Conservation (phyloP, 2,113 vertebrate genomes). For the Clupea harengus region DNA sequence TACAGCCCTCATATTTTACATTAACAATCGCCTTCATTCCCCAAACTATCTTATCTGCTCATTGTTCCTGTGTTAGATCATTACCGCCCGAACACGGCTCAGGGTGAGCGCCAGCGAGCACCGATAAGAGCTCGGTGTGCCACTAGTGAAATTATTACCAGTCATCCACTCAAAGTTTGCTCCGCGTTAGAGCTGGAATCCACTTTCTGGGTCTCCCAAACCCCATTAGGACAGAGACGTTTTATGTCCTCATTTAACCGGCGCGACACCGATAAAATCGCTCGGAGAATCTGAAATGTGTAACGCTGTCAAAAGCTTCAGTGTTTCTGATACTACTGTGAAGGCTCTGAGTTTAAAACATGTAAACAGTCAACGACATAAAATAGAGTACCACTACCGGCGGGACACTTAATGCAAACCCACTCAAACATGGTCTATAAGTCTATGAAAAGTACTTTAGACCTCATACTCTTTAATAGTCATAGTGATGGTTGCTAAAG, state of each 20-base stretch:
- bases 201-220: neutral
- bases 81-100: slow-evolving; percentile 41
- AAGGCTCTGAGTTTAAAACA: too few species aligned
- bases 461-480: too few species aligned
- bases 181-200: neutral
- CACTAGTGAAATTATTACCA: neutral
- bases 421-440: too few species aligned
- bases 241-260: neutral
- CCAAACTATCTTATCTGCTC: slow-evolving; percentile 28
- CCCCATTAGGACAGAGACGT: neutral
- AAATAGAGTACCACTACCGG: too few species aligned
- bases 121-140: neutral
- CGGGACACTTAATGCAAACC: too few species aligned
- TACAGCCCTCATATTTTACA: slow-evolving; percentile 47
- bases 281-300: too few species aligned
- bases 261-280: neutral
- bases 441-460: too few species aligned
- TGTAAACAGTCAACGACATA: too few species aligned
- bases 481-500: too few species aligned
- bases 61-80: slow-evolving; percentile 38
- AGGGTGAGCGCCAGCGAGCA: neutral
- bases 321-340: too few species aligned
- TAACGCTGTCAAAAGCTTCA: too few species aligned
- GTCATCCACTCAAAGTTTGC: neutral
- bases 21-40: slow-evolving; percentile 40